These are phyloP conservation scores for Leptogaster cylindrica DNA, from an alignment of 2,888 invertebrate species.

Conservation along the genomic window DNA sequence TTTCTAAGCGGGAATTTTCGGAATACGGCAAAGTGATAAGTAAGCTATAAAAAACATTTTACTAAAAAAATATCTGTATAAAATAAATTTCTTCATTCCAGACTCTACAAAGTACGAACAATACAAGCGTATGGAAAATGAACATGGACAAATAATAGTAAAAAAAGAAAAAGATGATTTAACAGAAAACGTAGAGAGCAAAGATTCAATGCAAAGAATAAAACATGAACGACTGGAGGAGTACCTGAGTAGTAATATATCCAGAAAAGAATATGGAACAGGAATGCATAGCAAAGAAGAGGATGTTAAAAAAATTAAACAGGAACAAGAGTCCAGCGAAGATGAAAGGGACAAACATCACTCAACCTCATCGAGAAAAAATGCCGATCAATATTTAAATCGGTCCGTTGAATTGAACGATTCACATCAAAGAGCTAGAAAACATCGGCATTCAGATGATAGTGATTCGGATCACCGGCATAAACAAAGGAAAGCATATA, in stretches of 20 bases:
- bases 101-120: slow-evolving; percentile 76
- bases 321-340: slow-evolving; percentile 45
- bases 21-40: slow-evolving; percentile 86
- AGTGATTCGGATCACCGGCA: slow-evolving; percentile 45
- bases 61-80: background rate
- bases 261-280: background rate
- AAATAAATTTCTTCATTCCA: too few species aligned
- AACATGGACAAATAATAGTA: slow-evolving; percentile 55
- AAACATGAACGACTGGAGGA: too few species aligned
- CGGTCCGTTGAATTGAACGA: background rate
- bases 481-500: slow-evolving; percentile 51
- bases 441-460: background rate
- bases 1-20: slow-evolving; percentile 79
- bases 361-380: background rate
- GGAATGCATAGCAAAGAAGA: background rate
- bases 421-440: background rate
- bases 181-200: background rate
- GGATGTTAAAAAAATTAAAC: slow-evolving; percentile 1
- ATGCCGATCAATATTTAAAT: background rate
- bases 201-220: background rate
- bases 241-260: too few species aligned
- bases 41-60: slow-evolving; percentile 64
- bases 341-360: slow-evolving; percentile 31
- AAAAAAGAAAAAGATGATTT: slow-evolving; percentile 48
- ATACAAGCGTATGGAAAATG: slow-evolving; percentile 66